Evolutionary conservation across 2,113 vertebrate species (phyloP), one percentile per base, ranked within the genome.

Genomic region (Hemibagrus wyckioides): DNA sequence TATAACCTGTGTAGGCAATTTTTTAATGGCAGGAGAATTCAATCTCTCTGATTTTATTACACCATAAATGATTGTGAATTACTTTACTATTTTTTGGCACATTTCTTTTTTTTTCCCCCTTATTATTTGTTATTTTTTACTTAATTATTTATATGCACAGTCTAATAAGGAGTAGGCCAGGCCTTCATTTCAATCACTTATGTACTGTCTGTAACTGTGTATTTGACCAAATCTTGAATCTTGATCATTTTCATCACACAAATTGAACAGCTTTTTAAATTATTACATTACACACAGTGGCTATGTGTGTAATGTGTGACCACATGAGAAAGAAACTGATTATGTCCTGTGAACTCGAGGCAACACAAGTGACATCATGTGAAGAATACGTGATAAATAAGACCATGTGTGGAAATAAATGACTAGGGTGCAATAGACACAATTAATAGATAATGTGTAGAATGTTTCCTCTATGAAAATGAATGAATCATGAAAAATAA

Each of bases 21-120:
- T 36, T 79, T 41, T 71, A 71, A 73, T 69, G 44, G 44, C 61
- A 48, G 57, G n/a, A 69, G 63, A 83, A 52, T 50, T 69, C 30
- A 23, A 33, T 48, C 39, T 44, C 36, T 50, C 48, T 54, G 63
- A 83, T 69, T 69, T 28, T 36, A 69, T 71, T 36, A 67, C 6
- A 52, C 13, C 8, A 23, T 25, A 44, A 61, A 80, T 57, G 33
- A 17, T 13, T 39, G 19, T 17, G 30, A 57, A 8, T 48, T 48
- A 48, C 0, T 5, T 48, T 48, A 48, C 44, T 48, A 48, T 48
- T 48, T n/a, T 48, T 48, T 48, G 44, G 44, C 44, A 48, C 44
- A 48, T 48, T 48, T 8, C 44, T 48, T 48, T 5, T 48, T 48
- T 5, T 48, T 48, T 48, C 44, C n/a, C n/a, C n/a, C n/a, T n/a